phyloP scores from a whole-genome alignment of 2,888 invertebrate species.

The Cabera pusaria region DNA sequence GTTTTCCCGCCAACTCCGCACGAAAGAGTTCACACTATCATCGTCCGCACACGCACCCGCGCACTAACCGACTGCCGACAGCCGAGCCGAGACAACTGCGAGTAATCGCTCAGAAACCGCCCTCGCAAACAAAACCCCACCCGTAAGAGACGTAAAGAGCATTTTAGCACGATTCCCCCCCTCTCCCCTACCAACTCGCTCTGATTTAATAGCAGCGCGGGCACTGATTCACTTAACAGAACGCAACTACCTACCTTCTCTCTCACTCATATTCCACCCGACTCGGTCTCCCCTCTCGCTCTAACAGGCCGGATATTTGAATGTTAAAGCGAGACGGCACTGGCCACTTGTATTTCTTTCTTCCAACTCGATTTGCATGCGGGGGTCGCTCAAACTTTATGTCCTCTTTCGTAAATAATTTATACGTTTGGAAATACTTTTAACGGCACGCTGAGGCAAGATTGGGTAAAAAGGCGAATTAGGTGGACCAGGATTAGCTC shows the following conservation, averaged over 20 bases:
- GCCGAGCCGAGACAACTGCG: constrained; percentile 32
- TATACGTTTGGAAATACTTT: constrained; percentile 81
- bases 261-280: constrained; percentile 56
- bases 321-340: constrained; percentile 62
- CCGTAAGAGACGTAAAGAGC: constrained; percentile 67
- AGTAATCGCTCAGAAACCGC: constrained; percentile 74
- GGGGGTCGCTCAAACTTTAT: constrained; percentile 80
- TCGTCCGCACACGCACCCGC: constrained; percentile 56
- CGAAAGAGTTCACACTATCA: constrained; percentile 68
- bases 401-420: constrained; percentile 83
- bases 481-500: constrained; percentile 65
- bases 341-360: constrained; percentile 66
- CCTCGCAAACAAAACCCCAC: constrained; percentile 82
- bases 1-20: constrained; percentile 75
- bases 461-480: constrained; percentile 72
- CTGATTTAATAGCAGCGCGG: constrained; percentile 83
- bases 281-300: constrained; percentile 37
- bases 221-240: constrained; percentile 83
- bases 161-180: constrained; percentile 71
- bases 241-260: constrained; percentile 74
- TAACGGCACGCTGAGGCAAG: constrained; percentile 72
- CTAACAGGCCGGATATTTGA: constrained; percentile 37
- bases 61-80: constrained; percentile 50
- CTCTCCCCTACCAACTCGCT: constrained; percentile 64
- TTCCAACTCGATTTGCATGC: constrained; percentile 81